A percentile compares a stretch with the other conserved stretches of the same genome.
These are phyloP conservation scores for Aspidapion aeneum DNA, from an alignment of 2,888 invertebrate species.

Conservation along the genomic window DNA sequence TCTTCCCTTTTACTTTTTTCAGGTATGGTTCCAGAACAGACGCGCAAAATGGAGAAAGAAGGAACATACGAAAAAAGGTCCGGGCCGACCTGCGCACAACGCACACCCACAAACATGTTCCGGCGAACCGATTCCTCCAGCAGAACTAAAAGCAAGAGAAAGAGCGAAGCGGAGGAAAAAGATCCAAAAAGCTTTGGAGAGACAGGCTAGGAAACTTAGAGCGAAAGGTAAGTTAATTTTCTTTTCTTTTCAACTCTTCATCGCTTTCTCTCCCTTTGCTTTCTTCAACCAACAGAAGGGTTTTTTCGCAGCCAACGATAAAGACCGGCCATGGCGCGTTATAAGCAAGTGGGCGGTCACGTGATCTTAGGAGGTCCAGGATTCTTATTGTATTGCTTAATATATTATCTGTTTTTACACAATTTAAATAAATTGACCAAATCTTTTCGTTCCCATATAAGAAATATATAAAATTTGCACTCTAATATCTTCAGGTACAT, in stretches of 20 bases:
- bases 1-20: conserved; percentile 36
- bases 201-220: conserved; percentile 88
- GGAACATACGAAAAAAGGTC: conserved; percentile 98
- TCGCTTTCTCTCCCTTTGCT: neutral
- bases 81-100: conserved; percentile 97
- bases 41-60: conserved; percentile 99
- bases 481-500: no score
- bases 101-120: conserved; percentile 97
- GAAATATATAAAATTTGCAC: no score
- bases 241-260: neutral
- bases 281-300: no score
- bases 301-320: no score
- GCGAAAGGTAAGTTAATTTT: conserved; percentile 63
- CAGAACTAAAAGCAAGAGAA: conserved; percentile 80
- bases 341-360: no score
- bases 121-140: conserved; percentile 94
- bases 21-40: conserved; percentile 99
- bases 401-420: no score
- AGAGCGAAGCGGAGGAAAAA: conserved; percentile 87
- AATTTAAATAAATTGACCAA: no score
- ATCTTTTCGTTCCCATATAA: no score
- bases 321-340: no score
- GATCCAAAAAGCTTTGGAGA: conserved; percentile 84
- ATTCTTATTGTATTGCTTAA: no score
- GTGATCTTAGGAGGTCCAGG: no score